Evolutionary conservation across 2,888 invertebrate species (phyloP).

Genomic region (Thelaira solivaga): DNA sequence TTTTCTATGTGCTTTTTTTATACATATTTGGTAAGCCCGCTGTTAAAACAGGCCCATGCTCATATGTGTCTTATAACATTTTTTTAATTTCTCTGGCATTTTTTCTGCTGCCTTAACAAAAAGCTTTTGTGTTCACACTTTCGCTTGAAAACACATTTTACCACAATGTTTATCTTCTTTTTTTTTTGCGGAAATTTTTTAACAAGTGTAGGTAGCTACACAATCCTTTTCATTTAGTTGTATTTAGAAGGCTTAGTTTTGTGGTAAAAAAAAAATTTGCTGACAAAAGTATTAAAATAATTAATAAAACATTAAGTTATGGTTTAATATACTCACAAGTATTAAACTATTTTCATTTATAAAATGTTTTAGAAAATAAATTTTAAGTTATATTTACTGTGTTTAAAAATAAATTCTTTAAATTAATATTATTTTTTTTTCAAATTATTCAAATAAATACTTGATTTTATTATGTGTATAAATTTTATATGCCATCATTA

Average conservation of each 20-base stretch:
- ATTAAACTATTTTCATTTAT: background rate
- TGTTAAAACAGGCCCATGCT: slow-evolving; percentile 47
- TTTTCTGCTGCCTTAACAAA: slow-evolving; percentile 8
- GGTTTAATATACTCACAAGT: background rate
- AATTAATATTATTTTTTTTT: no score
- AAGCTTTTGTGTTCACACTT: slow-evolving; percentile 71
- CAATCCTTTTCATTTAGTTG: no score
- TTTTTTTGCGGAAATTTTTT: background rate
- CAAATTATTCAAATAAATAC: no score
- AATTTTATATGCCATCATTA: no score
- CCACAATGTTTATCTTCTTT: no score
- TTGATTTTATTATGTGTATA: no score
- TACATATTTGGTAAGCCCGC: slow-evolving; percentile 32
- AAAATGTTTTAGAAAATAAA: no score
- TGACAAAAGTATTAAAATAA: slow-evolving; percentile 30
- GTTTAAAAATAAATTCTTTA: no score
- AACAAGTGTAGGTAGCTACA: no score
- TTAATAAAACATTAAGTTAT: background rate
- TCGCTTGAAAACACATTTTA: slow-evolving; percentile 71
- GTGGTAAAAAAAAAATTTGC: slow-evolving; percentile 16
- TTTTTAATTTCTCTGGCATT: background rate
- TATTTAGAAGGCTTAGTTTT: background rate
- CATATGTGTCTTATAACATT: background rate
- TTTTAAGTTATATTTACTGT: no score
- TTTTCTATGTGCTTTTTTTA: background rate